Evolutionary conservation across 2,888 invertebrate genomes (phyloP).

Genomic region (Orthonychiurus folsomi): DNA sequence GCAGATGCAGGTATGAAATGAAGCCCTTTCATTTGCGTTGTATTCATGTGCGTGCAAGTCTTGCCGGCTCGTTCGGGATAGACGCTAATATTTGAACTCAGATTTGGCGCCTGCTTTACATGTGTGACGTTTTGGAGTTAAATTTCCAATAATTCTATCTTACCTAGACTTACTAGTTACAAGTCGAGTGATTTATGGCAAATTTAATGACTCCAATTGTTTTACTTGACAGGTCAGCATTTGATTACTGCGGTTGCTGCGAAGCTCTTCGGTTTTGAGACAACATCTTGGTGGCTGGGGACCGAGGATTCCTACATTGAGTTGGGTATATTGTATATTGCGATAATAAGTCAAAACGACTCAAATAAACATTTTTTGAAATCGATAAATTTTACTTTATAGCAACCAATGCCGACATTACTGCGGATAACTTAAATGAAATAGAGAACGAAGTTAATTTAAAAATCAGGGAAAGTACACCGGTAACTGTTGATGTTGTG

Average conservation of each 20-base stretch:
- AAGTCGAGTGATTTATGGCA: neutral
- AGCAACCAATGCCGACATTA: too few species aligned
- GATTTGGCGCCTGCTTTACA: too few species aligned
- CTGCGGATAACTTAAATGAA: constrained; percentile 46
- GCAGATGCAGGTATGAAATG: constrained; percentile 1
- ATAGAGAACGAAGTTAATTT: constrained; percentile 59
- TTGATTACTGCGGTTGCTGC: constrained; percentile 70
- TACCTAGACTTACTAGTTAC: neutral
- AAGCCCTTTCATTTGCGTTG: too few species aligned
- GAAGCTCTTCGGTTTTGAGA: constrained; percentile 56
- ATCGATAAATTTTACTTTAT: too few species aligned
- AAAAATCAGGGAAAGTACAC: constrained; percentile 55
- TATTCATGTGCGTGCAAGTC: too few species aligned
- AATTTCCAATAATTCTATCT: neutral
- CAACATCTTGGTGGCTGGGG: constrained; percentile 77
- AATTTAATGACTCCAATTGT: too few species aligned
- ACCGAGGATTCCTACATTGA: constrained; percentile 65
- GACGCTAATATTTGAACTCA: too few species aligned
- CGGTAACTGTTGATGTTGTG: constrained; percentile 57
- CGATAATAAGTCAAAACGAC: constrained; percentile 4
- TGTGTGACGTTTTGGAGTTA: too few species aligned
- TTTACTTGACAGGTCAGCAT: constrained; percentile 73
- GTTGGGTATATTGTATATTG: constrained; percentile 45
- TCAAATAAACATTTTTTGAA: too few species aligned
- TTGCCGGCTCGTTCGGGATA: too few species aligned